phyloP scores from a whole-genome alignment of 2,797 vertebrate genomes.

The Cirrhinus molitorella region DNA sequence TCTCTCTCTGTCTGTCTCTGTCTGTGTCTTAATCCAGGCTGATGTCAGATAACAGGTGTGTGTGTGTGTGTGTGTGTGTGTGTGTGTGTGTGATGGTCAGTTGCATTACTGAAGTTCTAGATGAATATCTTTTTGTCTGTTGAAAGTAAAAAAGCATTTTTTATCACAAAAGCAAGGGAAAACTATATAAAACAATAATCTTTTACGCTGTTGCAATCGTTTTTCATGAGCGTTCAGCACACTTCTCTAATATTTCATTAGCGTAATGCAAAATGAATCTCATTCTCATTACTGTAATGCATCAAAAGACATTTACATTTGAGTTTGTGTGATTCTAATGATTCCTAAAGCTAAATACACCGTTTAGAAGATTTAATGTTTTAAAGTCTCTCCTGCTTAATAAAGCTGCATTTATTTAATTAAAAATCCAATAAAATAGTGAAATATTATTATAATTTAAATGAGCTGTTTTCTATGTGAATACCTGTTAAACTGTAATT shows the following conservation, averaged over 20 bases:
- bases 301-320: background rate
- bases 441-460: background rate
- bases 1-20: background rate
- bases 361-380: no score
- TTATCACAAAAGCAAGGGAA: background rate
- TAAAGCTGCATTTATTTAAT: no score
- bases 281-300: background rate
- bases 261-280: background rate
- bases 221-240: background rate
- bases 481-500: background rate
- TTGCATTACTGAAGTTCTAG: no score
- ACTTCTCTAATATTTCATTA: background rate
- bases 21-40: background rate
- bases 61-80: background rate
- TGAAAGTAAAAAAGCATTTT: no score
- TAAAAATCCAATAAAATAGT: background rate
- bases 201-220: background rate
- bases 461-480: background rate
- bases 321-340: background rate
- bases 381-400: no score
- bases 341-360: no score
- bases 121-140: no score
- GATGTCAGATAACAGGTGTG: background rate
- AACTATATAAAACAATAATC: background rate
- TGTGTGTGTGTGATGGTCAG: background rate